A percentile compares a stretch with the other conserved stretches of the same genome.
phyloP scores from a whole-genome alignment of 1,140 invertebrate species.

The Potamilus streckersoni region DNA sequence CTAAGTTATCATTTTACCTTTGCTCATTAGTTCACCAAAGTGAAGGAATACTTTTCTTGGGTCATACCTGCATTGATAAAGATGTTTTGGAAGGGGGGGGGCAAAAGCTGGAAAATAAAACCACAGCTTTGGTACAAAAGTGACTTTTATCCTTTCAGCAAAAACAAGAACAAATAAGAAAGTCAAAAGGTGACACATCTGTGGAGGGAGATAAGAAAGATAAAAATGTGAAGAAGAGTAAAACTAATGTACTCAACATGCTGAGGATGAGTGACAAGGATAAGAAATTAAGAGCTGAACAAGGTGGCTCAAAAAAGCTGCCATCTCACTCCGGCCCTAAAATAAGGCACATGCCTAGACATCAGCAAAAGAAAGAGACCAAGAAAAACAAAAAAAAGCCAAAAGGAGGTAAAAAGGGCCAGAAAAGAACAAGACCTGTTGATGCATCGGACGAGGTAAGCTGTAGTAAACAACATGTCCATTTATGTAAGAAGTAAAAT shows the following conservation, averaged over 20 bases:
- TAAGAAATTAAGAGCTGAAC: slow-evolving; percentile 12
- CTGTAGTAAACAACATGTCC: no score
- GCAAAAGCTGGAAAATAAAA: neutral
- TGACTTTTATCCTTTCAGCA: slow-evolving; percentile 7
- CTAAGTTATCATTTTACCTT: no score
- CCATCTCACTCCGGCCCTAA: slow-evolving; percentile 65
- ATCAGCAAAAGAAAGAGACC: neutral
- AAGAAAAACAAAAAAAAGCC: slow-evolving; percentile 1
- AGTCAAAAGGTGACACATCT: slow-evolving; percentile 8
- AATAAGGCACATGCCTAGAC: slow-evolving; percentile 54
- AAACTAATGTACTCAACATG: slow-evolving; percentile 1
- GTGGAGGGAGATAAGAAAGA: neutral
- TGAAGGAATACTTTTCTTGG: no score
- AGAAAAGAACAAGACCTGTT: no score
- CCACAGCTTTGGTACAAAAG: neutral
- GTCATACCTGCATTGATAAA: no score
- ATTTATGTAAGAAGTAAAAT: no score
- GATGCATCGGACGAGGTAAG: no score
- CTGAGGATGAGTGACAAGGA: slow-evolving; percentile 11
- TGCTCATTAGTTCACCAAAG: no score
- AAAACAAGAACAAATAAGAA: slow-evolving; percentile 12
- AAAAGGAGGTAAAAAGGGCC: no score
- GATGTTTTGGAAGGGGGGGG: no score
- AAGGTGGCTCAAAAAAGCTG: slow-evolving; percentile 38
- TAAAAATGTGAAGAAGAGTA: neutral